Base-by-base conservation (phyloP, 2,113 vertebrate species). In the Syngnathoides biaculeatus region DNA sequence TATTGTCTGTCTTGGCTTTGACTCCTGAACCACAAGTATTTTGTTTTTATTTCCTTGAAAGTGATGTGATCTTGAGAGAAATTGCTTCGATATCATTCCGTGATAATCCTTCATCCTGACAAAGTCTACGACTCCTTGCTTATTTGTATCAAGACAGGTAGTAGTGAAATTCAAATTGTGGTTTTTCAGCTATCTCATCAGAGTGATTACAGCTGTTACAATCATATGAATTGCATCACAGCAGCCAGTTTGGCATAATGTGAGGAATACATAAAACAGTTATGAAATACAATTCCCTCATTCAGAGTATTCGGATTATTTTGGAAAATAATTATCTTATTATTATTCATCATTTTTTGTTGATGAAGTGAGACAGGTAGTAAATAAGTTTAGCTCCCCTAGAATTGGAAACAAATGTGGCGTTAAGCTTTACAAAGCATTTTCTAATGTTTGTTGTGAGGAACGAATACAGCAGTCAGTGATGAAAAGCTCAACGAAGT, bases 41-140 rank as follows among this genome's bases (percentile, higher is more conserved):
- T 35, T 59, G 27, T 35, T 57, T 65, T 78, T 40, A n/a, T n/a
- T 74, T 64, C 72, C 67, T 52, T 61, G 69, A 81, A 73, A 67
- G 65, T 55, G 66, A 81, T 75, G 71, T 67, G 55, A 78, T 79
- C 59, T 75, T 73, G 39, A 67, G 52, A 30, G 78, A 69, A 65
- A 78, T 79, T 47, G 62, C 9, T 45, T 65, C 79, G 17, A 38
- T 56, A 45, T 77, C 30, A 5, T 65, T 40, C 60, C 59, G 45
- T 38, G 57, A 59, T 59, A 39, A 59, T 59, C 15, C 57, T 10
- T 35, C 20, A 59, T 38, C 56, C 56, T 5, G 35, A n/a, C 57
- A 59, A 59, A 59, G 57, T 39, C 19, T 38, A 59, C 1, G 17
- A 20, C n/a, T 38, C 17, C 57, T n/a, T 39, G 57, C 35, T 17